A percentile compares a stretch with the other conserved stretches of the same genome.
phyloP scores from a whole-genome alignment of 2,888 invertebrate genomes.

The Lepidocyrtinus sp. region DNA sequence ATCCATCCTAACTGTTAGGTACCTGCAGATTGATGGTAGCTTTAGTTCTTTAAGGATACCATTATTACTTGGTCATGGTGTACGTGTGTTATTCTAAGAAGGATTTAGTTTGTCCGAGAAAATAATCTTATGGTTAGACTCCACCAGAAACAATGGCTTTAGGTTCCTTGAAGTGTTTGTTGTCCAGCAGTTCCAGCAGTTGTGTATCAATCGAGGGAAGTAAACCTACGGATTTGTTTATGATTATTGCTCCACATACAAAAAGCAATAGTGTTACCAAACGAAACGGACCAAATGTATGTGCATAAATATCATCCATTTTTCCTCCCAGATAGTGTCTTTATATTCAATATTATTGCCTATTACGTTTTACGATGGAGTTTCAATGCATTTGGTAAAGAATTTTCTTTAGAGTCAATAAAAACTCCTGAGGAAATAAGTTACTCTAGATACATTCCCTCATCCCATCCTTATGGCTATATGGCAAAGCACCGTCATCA shows the following conservation, averaged over 20 bases:
- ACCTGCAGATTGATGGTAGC: too few relatives aligned
- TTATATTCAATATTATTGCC: background rate
- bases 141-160: background rate
- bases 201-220: background rate
- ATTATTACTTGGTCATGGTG: too few relatives aligned
- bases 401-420: slow-evolving; percentile 45
- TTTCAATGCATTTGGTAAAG: background rate
- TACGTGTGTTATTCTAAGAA: background rate
- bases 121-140: background rate
- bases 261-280: too few relatives aligned
- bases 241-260: background rate
- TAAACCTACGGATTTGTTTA: background rate
- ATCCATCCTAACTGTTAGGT: too few relatives aligned
- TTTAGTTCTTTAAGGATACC: too few relatives aligned
- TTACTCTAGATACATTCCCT: slow-evolving; percentile 31
- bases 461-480: background rate
- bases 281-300: too few relatives aligned
- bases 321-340: background rate
- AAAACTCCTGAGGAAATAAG: slow-evolving; percentile 35
- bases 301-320: background rate
- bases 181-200: background rate
- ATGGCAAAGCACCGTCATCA: slow-evolving; percentile 30
- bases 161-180: background rate
- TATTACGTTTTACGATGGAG: background rate
- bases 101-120: background rate